A percentile compares a stretch with the other conserved stretches of the same genome.
Evolutionary conservation across 2,888 invertebrate genomes (phyloP).

Genomic region (Athalia cordata): DNA sequence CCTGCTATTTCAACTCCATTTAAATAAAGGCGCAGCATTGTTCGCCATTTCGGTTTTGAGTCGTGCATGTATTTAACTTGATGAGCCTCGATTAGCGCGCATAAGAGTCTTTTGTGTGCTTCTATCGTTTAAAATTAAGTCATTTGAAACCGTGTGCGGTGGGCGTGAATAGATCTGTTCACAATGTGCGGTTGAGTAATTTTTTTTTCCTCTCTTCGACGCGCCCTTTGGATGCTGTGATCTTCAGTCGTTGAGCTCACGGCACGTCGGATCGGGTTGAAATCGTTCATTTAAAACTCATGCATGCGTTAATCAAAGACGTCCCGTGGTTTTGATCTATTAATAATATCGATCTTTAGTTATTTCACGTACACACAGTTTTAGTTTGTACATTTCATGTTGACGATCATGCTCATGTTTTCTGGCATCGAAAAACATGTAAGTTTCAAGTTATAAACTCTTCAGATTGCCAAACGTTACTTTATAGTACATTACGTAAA

Average conservation of each 20-base stretch:
- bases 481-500: constrained; percentile 21
- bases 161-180: constrained; percentile 11
- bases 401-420: background rate
- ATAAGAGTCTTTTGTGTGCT: constrained; percentile 4
- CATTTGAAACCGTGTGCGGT: constrained; percentile 15
- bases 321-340: constrained; percentile 11
- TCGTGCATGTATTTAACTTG: background rate
- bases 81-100: constrained; percentile 6
- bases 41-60: background rate
- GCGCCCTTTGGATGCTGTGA: constrained; percentile 1
- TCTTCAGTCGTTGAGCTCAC: constrained; percentile 10
- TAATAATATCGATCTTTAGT: constrained; percentile 2
- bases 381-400: constrained; percentile 6
- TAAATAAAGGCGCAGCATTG: background rate
- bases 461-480: background rate
- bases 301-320: constrained; percentile 22
- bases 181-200: constrained; percentile 11
- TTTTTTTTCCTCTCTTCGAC: background rate
- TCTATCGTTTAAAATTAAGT: constrained; percentile 5
- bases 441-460: constrained; percentile 10
- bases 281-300: background rate
- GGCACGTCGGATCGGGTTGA: constrained; percentile 4
- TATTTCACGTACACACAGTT: background rate
- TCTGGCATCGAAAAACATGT: constrained; percentile 20
- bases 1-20: background rate